Conservation (phyloP, 2,113 vertebrate species). For the Tyto alba region DNA sequence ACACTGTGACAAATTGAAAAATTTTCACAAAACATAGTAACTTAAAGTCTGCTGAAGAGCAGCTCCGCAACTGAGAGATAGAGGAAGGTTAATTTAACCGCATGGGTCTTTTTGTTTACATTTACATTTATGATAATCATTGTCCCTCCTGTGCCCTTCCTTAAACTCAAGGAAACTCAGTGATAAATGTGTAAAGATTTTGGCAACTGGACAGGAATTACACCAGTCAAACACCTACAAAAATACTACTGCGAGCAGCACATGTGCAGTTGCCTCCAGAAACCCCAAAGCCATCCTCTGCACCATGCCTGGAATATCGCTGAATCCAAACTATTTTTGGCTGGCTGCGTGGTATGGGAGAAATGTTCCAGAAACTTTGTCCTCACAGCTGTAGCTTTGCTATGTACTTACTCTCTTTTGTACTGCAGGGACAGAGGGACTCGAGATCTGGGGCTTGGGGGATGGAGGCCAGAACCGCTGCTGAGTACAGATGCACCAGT, state of each 20-base stretch:
- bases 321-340: neutral
- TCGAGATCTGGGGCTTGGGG: neutral
- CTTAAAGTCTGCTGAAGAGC: neutral
- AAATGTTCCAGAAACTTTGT: neutral
- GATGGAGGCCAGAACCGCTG: neutral
- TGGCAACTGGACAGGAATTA: neutral
- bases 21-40: neutral
- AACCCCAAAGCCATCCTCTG: neutral
- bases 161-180: neutral
- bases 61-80: neutral
- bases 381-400: neutral
- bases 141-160: neutral
- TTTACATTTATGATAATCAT: neutral
- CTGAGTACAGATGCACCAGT: neutral
- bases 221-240: neutral
- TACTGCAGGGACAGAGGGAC: neutral
- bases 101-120: neutral
- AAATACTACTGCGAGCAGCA: neutral
- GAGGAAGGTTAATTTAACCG: neutral
- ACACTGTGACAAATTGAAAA: neutral
- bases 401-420: neutral
- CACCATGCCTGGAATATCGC: neutral
- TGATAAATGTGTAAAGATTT: neutral
- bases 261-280: neutral
- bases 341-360: rapidly evolving